A percentile compares a stretch with the other conserved stretches of the same genome.
Evolutionary conservation across 2,888 invertebrate species (phyloP).

Genomic region (Allolobophora icterica): DNA sequence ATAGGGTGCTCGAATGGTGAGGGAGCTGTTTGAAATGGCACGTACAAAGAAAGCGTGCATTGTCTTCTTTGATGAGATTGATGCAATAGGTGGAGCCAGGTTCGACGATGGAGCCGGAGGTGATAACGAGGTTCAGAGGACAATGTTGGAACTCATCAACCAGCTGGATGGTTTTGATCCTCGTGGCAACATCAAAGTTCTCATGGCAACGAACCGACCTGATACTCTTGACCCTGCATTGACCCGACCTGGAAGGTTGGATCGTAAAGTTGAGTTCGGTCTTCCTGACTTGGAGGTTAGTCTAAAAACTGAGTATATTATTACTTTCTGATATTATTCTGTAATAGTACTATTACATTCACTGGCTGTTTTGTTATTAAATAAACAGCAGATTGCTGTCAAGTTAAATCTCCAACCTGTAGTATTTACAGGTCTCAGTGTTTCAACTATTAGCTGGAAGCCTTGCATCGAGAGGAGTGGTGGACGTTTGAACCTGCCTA

Average conservation of each 20-base stretch:
- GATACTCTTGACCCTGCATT: conserved; percentile 98
- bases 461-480: no score
- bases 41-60: conserved; percentile 98
- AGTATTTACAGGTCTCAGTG: no score
- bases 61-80: conserved; percentile 99
- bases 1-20: conserved; percentile 98
- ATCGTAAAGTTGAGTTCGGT: conserved; percentile 97
- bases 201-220: conserved; percentile 98
- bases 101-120: conserved; percentile 99
- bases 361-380: background rate
- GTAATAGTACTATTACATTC: background rate
- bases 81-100: conserved; percentile 95
- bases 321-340: background rate
- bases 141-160: conserved; percentile 98
- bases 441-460: no score
- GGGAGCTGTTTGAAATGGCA: conserved; percentile 99
- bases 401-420: background rate
- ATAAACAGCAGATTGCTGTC: background rate
- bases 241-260: conserved; percentile 94
- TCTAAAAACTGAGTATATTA: background rate
- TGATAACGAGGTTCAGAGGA: conserved; percentile 82
- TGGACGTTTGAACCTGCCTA: no score
- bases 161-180: conserved; percentile 99
- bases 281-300: conserved; percentile 90
- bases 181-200: conserved; percentile 80